Conservation (phyloP, 2,888 invertebrate genomes). For the Acanthacorydalis orientalis region DNA sequence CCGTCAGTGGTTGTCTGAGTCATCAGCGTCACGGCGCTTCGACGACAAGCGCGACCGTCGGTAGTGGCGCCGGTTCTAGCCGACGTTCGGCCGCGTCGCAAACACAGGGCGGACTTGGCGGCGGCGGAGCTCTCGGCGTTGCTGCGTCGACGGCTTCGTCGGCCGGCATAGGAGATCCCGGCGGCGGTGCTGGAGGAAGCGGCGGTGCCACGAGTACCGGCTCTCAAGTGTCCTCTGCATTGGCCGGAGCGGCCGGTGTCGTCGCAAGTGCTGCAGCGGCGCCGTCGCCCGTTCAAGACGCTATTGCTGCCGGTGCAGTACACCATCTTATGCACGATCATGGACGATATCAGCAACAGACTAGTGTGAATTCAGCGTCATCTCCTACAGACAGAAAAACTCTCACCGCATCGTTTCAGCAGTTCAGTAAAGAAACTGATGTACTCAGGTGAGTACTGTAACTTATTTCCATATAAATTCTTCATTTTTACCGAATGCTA, state of each 20-base stretch:
- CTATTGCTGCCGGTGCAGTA: too few species aligned
- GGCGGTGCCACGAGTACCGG: conserved; percentile 23
- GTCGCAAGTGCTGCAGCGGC: too few species aligned
- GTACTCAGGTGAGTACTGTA: neutral
- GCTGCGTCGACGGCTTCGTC: conserved; percentile 17
- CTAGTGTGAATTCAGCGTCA: conserved; percentile 17
- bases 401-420: conserved; percentile 29
- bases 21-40: neutral
- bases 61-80: conserved; percentile 13
- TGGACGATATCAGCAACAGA: conserved; percentile 8
- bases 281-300: too few species aligned
- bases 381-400: conserved; percentile 29
- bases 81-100: conserved; percentile 30
- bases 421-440: conserved; percentile 20
- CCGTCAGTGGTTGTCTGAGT: conserved; percentile 17
- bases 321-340: conserved; percentile 4
- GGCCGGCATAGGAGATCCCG: conserved; percentile 43
- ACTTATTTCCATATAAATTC: too few species aligned
- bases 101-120: conserved; percentile 13
- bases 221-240: conserved; percentile 11
- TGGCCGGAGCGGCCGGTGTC: conserved; percentile 12
- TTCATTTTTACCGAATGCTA: too few species aligned
- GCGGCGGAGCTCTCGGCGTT: neutral
- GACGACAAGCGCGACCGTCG: neutral
- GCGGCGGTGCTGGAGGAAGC: conserved; percentile 50